phyloP scores from a whole-genome alignment of 1,140 invertebrate species.

The Micrasema longulum region DNA sequence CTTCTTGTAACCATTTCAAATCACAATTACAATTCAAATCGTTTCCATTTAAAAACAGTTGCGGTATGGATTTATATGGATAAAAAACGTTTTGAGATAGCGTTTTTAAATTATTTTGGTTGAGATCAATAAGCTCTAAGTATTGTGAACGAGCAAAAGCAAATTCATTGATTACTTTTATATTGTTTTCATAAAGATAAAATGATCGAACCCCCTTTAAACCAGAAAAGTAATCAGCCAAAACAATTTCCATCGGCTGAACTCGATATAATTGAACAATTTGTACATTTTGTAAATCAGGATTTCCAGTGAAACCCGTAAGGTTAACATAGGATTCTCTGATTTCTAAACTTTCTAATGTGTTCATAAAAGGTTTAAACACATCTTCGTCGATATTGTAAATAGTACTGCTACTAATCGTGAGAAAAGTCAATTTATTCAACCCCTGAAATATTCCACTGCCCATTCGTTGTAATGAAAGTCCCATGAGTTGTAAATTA shows the following conservation, averaged over 20 bases:
- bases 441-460: constrained; percentile 34
- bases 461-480: constrained; percentile 8
- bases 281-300: constrained; percentile 45
- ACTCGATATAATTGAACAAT: constrained; percentile 56
- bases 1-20: constrained; percentile 45
- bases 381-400: constrained; percentile 48
- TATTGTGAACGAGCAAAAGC: constrained; percentile 54
- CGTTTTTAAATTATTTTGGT: constrained; percentile 51
- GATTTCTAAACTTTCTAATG: constrained; percentile 54
- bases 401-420: constrained; percentile 23
- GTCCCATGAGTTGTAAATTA: constrained; percentile 4
- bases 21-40: constrained; percentile 44
- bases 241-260: constrained; percentile 48
- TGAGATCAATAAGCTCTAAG: constrained; percentile 19
- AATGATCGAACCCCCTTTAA: constrained; percentile 54
- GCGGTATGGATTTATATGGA: constrained; percentile 48
- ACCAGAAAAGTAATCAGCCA: constrained; percentile 49
- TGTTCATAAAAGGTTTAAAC: constrained; percentile 41
- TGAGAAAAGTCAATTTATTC: constrained; percentile 4
- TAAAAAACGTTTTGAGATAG: constrained; percentile 56
- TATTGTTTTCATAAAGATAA: constrained; percentile 54
- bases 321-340: constrained; percentile 54
- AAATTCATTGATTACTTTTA: constrained; percentile 52
- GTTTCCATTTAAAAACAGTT: constrained; percentile 51
- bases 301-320: constrained; percentile 54